Conservation (phyloP, 1,140 invertebrate species). For the Leptoteleia sp. region DNA sequence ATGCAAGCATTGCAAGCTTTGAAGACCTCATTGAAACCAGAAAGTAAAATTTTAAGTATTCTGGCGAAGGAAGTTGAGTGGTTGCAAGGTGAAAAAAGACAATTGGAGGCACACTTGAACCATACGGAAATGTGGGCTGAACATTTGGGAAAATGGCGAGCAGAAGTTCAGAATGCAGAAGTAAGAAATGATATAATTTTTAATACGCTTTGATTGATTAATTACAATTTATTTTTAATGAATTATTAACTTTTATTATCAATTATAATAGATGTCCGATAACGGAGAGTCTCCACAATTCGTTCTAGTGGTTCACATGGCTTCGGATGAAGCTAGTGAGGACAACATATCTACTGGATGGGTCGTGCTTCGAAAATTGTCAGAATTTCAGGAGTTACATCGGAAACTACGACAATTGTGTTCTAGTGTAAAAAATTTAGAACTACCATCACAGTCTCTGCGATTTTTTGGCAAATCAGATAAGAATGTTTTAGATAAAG, state of each 20-base stretch:
- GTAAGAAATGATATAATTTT: slow-evolving; percentile 74
- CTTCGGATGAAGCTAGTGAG: slow-evolving; percentile 84
- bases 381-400: slow-evolving; percentile 92
- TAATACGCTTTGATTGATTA: too few species aligned
- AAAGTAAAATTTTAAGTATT: slow-evolving; percentile 87
- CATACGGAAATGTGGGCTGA: slow-evolving; percentile 94
- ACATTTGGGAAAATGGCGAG: slow-evolving; percentile 92
- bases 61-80: slow-evolving; percentile 91
- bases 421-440: slow-evolving; percentile 89
- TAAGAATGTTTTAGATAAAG: slow-evolving; percentile 89
- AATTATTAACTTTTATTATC: too few species aligned
- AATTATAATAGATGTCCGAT: slow-evolving; percentile 85
- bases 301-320: slow-evolving; percentile 90
- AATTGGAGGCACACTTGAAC: slow-evolving; percentile 91
- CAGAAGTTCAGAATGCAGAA: slow-evolving; percentile 90
- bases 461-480: slow-evolving; percentile 91
- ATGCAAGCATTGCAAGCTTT: slow-evolving; percentile 90
- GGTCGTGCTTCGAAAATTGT: slow-evolving; percentile 90
- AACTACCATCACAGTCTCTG: slow-evolving; percentile 89
- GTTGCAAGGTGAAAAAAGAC: slow-evolving; percentile 88
- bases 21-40: slow-evolving; percentile 87
- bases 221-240: too few species aligned
- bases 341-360: slow-evolving; percentile 88
- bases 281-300: slow-evolving; percentile 91
- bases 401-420: slow-evolving; percentile 91